Conservation (phyloP, 2,113 vertebrate species). For the Hippolais icterina region DNA sequence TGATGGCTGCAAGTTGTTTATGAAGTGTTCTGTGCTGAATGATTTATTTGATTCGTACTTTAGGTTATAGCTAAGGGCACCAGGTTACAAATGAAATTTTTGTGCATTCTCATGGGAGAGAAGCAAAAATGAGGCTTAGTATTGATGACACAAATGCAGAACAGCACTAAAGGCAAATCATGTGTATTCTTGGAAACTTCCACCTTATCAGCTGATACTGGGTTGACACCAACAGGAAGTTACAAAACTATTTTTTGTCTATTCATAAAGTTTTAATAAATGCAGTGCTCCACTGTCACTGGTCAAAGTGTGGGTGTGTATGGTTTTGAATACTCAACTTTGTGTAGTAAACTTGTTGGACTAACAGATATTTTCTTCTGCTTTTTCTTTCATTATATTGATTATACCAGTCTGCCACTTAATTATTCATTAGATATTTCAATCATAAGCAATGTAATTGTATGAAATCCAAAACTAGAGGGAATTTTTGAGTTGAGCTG, state of each 20-base stretch:
- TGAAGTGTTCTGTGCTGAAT: background rate
- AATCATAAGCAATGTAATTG: background rate
- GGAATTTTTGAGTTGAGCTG: background rate
- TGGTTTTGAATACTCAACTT: background rate
- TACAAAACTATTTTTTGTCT: background rate
- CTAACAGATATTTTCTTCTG: background rate
- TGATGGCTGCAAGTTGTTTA: background rate
- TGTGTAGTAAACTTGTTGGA: background rate
- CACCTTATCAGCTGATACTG: background rate
- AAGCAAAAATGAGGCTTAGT: background rate
- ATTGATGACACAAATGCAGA: background rate
- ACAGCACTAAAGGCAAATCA: background rate
- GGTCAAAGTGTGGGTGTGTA: background rate
- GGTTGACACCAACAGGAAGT: background rate
- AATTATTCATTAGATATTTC: background rate
- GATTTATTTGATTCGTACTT: background rate
- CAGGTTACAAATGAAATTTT: background rate
- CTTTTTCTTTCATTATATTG: background rate
- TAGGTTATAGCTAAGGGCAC: background rate
- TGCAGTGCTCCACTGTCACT: fast-evolving
- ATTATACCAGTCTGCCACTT: background rate
- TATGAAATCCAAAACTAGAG: background rate
- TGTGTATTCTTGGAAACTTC: background rate
- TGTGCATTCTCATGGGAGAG: background rate
- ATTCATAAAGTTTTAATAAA: background rate